These are phyloP conservation scores for Chrysogorgia sp. DNA, from an alignment of 92 coral and sea anemone genomes.

Conservation along the genomic window DNA sequence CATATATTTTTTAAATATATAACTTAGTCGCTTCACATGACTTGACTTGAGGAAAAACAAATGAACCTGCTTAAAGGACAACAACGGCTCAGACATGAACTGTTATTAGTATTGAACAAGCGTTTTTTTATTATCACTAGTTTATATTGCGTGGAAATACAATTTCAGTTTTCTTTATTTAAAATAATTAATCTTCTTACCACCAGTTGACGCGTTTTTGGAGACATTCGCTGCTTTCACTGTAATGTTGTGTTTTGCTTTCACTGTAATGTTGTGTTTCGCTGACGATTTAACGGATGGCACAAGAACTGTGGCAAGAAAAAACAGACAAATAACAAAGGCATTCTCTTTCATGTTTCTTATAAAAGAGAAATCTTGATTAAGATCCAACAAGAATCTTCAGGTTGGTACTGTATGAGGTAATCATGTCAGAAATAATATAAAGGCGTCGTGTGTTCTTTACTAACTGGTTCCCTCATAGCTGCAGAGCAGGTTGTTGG, in stretches of 20 bases:
- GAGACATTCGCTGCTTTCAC: neutral
- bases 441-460: neutral
- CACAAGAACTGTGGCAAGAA: conserved; percentile 5
- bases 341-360: conserved; percentile 32
- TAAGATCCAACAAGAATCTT: neutral
- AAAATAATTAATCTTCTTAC: neutral
- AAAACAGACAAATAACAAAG: conserved; percentile 8
- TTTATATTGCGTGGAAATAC: neutral
- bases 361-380: neutral
- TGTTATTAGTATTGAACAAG: too few species aligned
- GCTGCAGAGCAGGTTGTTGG: neutral
- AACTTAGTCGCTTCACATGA: too few species aligned
- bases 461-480: neutral
- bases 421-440: neutral
- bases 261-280: neutral
- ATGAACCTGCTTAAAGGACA: too few species aligned
- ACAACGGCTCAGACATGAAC: too few species aligned
- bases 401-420: neutral
- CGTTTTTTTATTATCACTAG: too few species aligned
- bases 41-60: too few species aligned
- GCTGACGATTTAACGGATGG: neutral
- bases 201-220: neutral
- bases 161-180: neutral
- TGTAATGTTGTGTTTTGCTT: neutral
- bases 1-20: too few species aligned